Evolutionary conservation across 2,797 vertebrate genomes (phyloP), one percentile per base, ranked within the genome.

Genomic region (Acipenser oxyrinchus): DNA sequence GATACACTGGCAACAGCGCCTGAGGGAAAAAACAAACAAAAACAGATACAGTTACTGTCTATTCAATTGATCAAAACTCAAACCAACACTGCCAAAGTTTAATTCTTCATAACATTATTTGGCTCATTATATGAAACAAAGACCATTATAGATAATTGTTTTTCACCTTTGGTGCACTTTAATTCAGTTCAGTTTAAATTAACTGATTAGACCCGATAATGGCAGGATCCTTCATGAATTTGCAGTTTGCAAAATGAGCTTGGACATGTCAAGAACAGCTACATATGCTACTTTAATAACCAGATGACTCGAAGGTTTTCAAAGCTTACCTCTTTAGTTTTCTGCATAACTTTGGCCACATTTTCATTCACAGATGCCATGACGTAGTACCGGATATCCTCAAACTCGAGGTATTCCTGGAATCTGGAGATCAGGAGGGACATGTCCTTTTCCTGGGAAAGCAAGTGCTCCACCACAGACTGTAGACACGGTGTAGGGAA

Each of bases 331-430:
- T 87, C 86, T 83, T 92, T 93, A 64, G 73, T 83, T 77, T 79
- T 89, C 0, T 83, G 83, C 90, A 87, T 90, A 66, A 93, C 82
- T 60, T 57, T 70, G 64, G 70, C 69, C 6, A 89, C 4, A 1
- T 57, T 80, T 64, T 86, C 67, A 1, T 89, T 78, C 9, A 90
- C 78, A 0, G 82, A 81, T 74, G 87, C 92, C 86, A 94, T 95
- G 6, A 89, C 83, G 1, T 97, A 97, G 83, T 87, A 98, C 6
- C 95, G 90, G 6, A 97, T 64, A 0, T 99, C 97, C 0, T 91
- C 91, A 1, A 91, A 87, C 60, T 96, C 93, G 58, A 98, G 73
- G 58, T 89, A 95, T 61, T 94, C 90, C 74, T 91, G 93, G 73
- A 95, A 96, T 75, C 89, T 91, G 52, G 92, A 93, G 75, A 96